A percentile compares a stretch with the other conserved stretches of the same genome.
phyloP scores from a whole-genome alignment of 1,140 invertebrate species.

The Drosophila sp. region DNA sequence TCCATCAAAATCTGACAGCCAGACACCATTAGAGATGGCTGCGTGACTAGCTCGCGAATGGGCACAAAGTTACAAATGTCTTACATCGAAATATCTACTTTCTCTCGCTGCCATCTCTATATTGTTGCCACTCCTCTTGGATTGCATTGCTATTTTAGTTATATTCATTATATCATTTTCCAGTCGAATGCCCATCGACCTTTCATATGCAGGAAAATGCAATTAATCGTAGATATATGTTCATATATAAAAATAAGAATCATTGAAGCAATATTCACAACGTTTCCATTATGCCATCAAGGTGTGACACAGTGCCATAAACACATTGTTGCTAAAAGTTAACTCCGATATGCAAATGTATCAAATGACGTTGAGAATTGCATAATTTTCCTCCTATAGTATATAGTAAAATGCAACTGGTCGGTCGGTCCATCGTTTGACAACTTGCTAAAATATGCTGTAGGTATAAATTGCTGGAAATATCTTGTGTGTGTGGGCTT shows the following conservation, averaged over 20 bases:
- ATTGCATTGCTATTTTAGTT: slow-evolving; percentile 2
- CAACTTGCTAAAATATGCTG: slow-evolving; percentile 11
- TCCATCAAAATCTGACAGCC: slow-evolving; percentile 23
- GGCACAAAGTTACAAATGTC: neutral
- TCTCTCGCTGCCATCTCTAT: neutral
- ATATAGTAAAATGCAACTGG: neutral
- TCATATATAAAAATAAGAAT: slow-evolving; percentile 37
- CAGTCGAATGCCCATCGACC: slow-evolving; percentile 62
- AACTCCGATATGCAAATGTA: slow-evolving; percentile 9
- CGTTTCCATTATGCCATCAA: slow-evolving; percentile 16
- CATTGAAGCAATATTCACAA: slow-evolving; percentile 52
- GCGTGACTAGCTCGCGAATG: neutral
- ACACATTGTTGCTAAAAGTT: slow-evolving; percentile 13
- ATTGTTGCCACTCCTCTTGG: neutral
- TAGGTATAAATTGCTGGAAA: slow-evolving; percentile 52
- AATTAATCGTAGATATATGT: slow-evolving; percentile 43
- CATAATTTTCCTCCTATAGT: neutral
- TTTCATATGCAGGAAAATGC: slow-evolving; percentile 42
- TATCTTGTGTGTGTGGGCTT: slow-evolving; percentile 60
- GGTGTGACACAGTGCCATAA: slow-evolving; percentile 37
- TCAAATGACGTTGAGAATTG: slow-evolving; percentile 5
- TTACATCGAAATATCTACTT: neutral
- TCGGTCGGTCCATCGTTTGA: neutral
- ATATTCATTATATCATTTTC: slow-evolving; percentile 55
- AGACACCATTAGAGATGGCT: slow-evolving; percentile 2